Conservation (phyloP, 2,113 vertebrate species). For the Micronycteris hirsuta region DNA sequence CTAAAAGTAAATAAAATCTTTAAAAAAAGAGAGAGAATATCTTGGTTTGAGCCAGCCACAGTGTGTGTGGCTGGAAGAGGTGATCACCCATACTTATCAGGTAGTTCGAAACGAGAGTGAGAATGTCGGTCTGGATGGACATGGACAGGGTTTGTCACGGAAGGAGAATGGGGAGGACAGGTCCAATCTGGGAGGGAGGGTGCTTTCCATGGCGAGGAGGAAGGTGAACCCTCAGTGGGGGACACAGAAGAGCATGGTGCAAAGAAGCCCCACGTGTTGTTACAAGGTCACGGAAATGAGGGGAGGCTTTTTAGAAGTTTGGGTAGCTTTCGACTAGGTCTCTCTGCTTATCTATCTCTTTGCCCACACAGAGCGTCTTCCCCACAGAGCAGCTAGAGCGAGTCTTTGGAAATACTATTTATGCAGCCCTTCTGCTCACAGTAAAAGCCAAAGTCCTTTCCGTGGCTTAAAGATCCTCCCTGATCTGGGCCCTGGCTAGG, state of each 20-base stretch:
- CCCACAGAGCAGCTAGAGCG: neutral
- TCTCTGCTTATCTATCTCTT: neutral
- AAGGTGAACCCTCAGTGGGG: neutral
- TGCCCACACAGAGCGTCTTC: neutral
- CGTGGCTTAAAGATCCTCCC: too few relatives aligned
- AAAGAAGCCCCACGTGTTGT: neutral
- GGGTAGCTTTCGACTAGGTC: fast-evolving
- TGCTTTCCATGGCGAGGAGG: neutral
- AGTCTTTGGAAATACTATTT: neutral
- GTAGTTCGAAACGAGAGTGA: neutral
- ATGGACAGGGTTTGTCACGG: neutral
- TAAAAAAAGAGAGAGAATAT: neutral
- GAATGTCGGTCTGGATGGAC: neutral
- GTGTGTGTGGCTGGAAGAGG: neutral
- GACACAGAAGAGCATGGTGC: neutral
- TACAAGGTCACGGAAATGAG: neutral
- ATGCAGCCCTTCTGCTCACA: neutral
- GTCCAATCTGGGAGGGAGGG: too few relatives aligned
- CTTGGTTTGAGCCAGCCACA: neutral
- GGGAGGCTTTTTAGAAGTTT: neutral
- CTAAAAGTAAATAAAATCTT: too few relatives aligned
- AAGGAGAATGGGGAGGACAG: neutral
- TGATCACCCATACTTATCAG: neutral
- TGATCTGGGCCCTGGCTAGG: too few relatives aligned
- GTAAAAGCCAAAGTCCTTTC: neutral